Evolutionary conservation across 23 tunicate species (phyloP).

Genomic region (Trididemnum clinides): DNA sequence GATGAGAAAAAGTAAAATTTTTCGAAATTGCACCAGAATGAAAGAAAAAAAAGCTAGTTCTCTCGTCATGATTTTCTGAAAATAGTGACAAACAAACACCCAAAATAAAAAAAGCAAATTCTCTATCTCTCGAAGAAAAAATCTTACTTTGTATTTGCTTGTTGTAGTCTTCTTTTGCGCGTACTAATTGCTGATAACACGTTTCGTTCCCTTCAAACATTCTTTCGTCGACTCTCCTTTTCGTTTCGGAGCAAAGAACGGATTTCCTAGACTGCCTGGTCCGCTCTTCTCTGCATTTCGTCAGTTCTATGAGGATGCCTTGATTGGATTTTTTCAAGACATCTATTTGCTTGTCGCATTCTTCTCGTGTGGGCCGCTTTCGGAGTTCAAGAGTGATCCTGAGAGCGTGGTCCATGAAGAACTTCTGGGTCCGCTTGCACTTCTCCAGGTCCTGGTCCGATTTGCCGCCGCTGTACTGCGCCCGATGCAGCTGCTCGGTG

Average conservation of each 20-base stretch:
- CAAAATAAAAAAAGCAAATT: background rate
- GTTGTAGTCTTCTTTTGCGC: background rate
- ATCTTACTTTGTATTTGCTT: background rate
- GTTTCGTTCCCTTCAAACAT: background rate
- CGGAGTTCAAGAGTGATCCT: background rate
- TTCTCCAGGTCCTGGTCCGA: background rate
- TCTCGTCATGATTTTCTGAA: background rate
- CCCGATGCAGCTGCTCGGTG: background rate
- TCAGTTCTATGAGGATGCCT: background rate
- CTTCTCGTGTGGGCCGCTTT: background rate
- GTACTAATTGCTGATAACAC: background rate
- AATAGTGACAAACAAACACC: no score
- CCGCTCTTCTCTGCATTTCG: background rate
- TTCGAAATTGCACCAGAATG: background rate
- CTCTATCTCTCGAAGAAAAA: background rate
- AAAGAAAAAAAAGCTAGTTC: background rate
- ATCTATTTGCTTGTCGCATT: background rate
- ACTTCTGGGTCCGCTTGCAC: background rate
- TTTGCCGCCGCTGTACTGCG: no score
- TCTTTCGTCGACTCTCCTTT: background rate
- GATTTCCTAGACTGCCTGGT: background rate
- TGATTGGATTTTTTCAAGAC: background rate
- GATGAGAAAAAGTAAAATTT: no score
- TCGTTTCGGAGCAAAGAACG: background rate
- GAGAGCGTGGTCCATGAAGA: constrained; percentile 5